Evolutionary conservation across 1,140 invertebrate genomes (phyloP), one percentile per base, ranked within the genome.

Genomic region (Latrodectus geometricus): DNA sequence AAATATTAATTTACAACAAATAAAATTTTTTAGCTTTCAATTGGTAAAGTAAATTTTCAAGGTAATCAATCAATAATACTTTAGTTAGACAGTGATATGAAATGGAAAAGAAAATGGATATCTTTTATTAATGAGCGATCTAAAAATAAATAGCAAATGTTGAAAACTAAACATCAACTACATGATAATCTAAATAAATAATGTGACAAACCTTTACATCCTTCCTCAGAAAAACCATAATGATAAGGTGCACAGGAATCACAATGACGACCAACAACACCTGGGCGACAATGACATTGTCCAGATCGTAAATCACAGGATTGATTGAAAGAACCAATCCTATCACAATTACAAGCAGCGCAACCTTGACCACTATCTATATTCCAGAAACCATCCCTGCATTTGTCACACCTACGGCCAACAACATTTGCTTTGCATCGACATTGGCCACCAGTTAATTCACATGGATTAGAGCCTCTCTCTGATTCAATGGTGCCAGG

Each of bases 311-410:
- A 90, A 89, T 98, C 93, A 89, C 97, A 98, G 7, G 95, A 96
- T 8, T 93, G 92, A 90, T 97, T 97, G 88, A 93, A 92, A 9
- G 96, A 96, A 5, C 97, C 97, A 88, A 96, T 93, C 0, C 94
- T 91, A 91, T 98, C 95, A 90, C 97, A 98, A 86, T 96, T 94
- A 88, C 97, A 98, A 20, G 94, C 91, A 82, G 94, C 93, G 90
- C 97, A 98, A 7, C 97, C 97, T 90, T 93, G 89, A n/a, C 80
- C 87, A 76, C 81, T 85, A 17, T 83, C 90, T 95, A 99, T 11
- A 96, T 98, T 87, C 97, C 94, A 97, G 91, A 94, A 97, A 0
- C 96, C 96, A 76, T 95, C 93, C 89, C 95, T 94, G 90, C 97
- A 99, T 88, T 94, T 93, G 78, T 99, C 96, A 91, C 98, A 99